Evolutionary conservation across 2,888 invertebrate genomes (phyloP).

Genomic region (Achlya flavicornis): DNA sequence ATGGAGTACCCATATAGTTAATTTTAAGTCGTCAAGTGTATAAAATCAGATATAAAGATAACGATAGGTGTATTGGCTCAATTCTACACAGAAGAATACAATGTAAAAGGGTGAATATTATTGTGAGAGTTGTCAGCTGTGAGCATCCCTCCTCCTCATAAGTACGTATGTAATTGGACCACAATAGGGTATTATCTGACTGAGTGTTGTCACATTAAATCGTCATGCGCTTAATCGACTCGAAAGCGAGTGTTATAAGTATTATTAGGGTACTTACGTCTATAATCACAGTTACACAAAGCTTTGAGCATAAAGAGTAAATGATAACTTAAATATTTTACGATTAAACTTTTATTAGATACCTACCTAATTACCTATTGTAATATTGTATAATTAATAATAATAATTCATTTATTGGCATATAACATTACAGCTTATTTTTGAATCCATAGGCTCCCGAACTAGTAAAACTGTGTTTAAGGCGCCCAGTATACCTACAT

Average conservation of each 20-base stretch:
- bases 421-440: no score
- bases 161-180: conserved; percentile 62
- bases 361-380: no score
- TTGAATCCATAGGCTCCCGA: no score
- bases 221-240: conserved; percentile 69
- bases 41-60: not conserved
- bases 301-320: no score
- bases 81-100: conserved; percentile 31
- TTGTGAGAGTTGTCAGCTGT: conserved; percentile 63
- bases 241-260: conserved; percentile 50
- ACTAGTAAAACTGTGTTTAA: no score
- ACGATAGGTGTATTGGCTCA: conserved; percentile 27
- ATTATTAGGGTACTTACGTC: conserved; percentile 20
- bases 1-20: no score
- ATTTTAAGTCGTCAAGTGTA: no score
- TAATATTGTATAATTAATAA: no score
- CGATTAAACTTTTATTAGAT: no score
- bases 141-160: conserved; percentile 38
- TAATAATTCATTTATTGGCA: no score
- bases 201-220: conserved; percentile 72
- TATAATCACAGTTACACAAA: conserved; percentile 6
- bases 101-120: conserved; percentile 33
- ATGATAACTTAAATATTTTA: no score
- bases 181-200: conserved; percentile 68
- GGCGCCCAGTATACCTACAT: no score